A percentile compares a stretch with the other conserved stretches of the same genome.
Conservation (phyloP, 2,113 vertebrate species). For the Australoheros scitulus region DNA sequence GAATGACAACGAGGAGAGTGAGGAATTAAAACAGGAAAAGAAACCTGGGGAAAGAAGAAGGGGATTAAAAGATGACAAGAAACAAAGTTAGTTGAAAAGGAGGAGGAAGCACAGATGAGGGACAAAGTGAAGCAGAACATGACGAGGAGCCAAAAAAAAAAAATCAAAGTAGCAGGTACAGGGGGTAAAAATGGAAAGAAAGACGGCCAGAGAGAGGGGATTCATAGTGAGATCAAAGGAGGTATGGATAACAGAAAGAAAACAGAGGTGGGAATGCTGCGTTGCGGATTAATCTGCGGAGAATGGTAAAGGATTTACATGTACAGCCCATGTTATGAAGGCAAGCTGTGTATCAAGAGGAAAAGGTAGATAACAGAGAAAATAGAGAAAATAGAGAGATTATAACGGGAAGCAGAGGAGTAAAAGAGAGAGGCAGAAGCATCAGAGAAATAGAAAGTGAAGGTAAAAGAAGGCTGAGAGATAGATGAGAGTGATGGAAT, state of each 20-base stretch:
- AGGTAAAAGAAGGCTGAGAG: not conserved
- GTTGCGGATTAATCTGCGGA: slow-evolving; percentile 37
- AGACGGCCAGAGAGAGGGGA: slow-evolving; percentile 32
- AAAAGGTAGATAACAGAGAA: slow-evolving; percentile 26
- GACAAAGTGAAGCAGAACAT: slow-evolving; percentile 19
- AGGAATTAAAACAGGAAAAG: slow-evolving; percentile 53
- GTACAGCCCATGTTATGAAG: slow-evolving; percentile 38
- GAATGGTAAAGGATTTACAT: slow-evolving; percentile 59
- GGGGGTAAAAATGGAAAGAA: slow-evolving; percentile 13
- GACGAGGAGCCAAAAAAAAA: not conserved
- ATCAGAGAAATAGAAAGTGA: slow-evolving; percentile 16
- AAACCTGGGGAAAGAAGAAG: slow-evolving; percentile 8
- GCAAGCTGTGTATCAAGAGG: not conserved
- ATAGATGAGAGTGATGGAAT: slow-evolving; percentile 15
- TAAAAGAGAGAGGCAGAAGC: not conserved
- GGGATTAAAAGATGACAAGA: slow-evolving; percentile 43
- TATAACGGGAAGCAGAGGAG: slow-evolving; percentile 7
- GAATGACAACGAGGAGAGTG: slow-evolving; percentile 40
- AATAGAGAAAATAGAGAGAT: slow-evolving; percentile 45
- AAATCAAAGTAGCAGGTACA: slow-evolving; percentile 56
- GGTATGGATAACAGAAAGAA: slow-evolving; percentile 51
- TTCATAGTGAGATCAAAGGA: slow-evolving; percentile 63
- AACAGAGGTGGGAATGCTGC: slow-evolving; percentile 34
- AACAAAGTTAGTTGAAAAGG: slow-evolving; percentile 56
- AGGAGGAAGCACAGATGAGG: slow-evolving; percentile 22